Evolutionary conservation across 2,888 invertebrate species (phyloP).

Genomic region (Synergus japonicus): DNA sequence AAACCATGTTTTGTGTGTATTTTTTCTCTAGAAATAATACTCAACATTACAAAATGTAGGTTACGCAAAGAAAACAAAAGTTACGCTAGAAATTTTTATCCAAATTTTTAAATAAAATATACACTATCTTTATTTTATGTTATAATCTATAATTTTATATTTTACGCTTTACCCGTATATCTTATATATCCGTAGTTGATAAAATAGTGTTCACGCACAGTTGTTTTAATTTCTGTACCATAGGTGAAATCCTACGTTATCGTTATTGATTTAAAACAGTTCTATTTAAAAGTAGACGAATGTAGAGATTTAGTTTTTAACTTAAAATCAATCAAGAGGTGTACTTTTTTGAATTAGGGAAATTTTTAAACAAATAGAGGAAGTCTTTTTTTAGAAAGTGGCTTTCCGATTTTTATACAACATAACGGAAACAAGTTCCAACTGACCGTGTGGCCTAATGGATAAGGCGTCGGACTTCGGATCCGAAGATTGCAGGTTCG

Average conservation of each 20-base stretch:
- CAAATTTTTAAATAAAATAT: background rate
- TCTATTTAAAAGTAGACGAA: background rate
- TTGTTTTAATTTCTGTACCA: background rate
- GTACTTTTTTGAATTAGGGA: background rate
- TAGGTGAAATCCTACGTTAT: background rate
- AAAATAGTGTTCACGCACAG: background rate
- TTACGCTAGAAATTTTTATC: no score
- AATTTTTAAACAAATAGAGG: background rate
- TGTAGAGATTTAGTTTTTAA: background rate
- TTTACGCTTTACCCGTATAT: background rate
- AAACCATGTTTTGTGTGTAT: no score
- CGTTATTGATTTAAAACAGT: background rate
- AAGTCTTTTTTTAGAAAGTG: background rate
- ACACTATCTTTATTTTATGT: background rate
- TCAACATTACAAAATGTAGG: no score
- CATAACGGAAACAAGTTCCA: background rate
- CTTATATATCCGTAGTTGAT: background rate
- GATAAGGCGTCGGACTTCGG: slow-evolving; percentile 79
- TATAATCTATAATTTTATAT: background rate
- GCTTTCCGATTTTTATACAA: background rate
- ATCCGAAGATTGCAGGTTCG: slow-evolving; percentile 79
- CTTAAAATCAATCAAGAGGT: background rate
- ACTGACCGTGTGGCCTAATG: slow-evolving; percentile 77
- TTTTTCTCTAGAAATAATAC: no score
- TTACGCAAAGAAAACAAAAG: no score